Percentiles rank a stretch among this genome's conserved stretches.
phyloP scores from a whole-genome alignment of 2,888 invertebrate species.

The Clitarchus hookeri region DNA sequence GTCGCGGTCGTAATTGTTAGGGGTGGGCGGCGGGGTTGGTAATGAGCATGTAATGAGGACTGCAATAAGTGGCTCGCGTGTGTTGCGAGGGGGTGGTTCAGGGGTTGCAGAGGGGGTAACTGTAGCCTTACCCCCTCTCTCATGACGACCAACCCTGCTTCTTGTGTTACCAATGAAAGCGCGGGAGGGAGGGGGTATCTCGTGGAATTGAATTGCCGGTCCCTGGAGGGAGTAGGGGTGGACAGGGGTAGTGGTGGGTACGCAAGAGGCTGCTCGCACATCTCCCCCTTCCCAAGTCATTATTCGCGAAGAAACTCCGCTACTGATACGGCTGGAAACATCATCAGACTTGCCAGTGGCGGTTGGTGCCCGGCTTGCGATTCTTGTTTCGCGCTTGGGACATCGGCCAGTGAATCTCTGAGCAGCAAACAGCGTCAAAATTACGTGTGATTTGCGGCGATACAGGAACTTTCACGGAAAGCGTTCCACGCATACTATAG shows the following conservation, averaged over 20 bases:
- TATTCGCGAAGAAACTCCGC: not conserved
- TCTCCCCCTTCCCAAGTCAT: not conserved
- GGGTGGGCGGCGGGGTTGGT: not conserved
- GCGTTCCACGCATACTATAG: too few relatives aligned
- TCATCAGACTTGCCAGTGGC: not conserved
- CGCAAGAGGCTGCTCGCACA: not conserved
- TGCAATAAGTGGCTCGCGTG: not conserved
- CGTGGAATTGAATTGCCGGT: constrained; percentile 1
- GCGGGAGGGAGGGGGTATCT: not conserved
- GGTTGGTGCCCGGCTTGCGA: too few relatives aligned
- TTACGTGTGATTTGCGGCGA: too few relatives aligned
- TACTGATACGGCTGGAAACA: not conserved
- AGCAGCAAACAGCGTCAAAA: too few relatives aligned
- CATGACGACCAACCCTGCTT: not conserved
- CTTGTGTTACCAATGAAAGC: not conserved
- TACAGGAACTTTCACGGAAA: too few relatives aligned
- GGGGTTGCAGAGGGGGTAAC: not conserved
- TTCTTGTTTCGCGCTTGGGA: too few relatives aligned
- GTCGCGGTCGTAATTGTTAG: not conserved
- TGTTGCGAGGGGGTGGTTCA: not conserved
- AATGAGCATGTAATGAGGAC: constrained; percentile 3
- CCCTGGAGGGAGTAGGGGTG: not conserved
- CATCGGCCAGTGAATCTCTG: too few relatives aligned
- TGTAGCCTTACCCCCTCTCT: not conserved
- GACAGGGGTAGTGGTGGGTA: not conserved